Evolutionary conservation across 2,888 invertebrate genomes (phyloP), one percentile per base, ranked within the genome.

Genomic region (Brachyptera risi): DNA sequence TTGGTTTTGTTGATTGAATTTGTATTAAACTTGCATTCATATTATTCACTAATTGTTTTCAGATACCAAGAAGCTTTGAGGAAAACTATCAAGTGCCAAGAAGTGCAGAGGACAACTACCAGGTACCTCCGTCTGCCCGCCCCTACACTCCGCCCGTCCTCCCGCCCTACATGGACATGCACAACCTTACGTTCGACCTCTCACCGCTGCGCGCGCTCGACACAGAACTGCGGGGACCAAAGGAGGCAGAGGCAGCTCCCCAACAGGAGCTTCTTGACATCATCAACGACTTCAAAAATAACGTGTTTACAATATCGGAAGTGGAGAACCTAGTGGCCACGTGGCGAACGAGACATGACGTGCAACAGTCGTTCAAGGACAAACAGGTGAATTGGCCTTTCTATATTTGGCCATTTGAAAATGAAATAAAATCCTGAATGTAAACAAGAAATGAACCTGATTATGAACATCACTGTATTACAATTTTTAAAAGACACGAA

Each of bases 211-310:
- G 19, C 13, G 37, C 37, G 1, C 21, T 35, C 9, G 54, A 54
- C 37, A 31, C 15, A 7, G 50, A 17, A 17, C n/a, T 44, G 19
- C 7, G 44, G 21, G 5, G 67, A 11, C 35, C 11, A 31, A 11
- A 11, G 7, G 35, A n/a, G n/a, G n/a, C n/a, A n/a, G n/a, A n/a
- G n/a, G n/a, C n/a, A n/a, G n/a, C n/a, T n/a, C n/a, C n/a, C n/a
- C 87, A 92, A 71, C 90, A 90, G 65, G 92, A 93, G 71, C 78
- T 93, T 62, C 83, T 88, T 2, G 92, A 92, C 76, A 90, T 93
- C 56, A 90, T 93, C 72, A 90, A 87, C 70, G 92, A 92, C 70
- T 92, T 91, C 70, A 92, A 93, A 73, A 92, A 92, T 70, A 91
- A 92, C 71, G 90, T 92, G 2, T 87, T 91, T 67, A 87, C 90